Conservation (phyloP, 2,888 invertebrate genomes). For the Apodemia zela region DNA sequence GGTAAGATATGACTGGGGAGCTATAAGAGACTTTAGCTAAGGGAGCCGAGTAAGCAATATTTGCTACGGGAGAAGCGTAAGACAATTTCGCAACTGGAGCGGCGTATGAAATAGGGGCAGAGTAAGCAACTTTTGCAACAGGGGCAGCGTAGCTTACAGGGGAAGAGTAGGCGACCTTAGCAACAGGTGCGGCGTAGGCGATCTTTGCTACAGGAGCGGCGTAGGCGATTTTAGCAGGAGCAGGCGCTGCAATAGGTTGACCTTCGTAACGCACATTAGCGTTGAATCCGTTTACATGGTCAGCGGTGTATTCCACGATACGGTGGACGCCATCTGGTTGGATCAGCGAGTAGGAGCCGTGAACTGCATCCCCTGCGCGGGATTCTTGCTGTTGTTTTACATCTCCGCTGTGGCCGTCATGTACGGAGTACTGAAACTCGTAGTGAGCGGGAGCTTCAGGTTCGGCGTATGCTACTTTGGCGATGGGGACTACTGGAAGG, state of each 20-base stretch:
- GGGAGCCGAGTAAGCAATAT: conserved; percentile 43
- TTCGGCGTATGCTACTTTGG: conserved; percentile 56
- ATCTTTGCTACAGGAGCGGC: conserved; percentile 32
- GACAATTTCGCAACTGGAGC: conserved; percentile 31
- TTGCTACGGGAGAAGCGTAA: conserved; percentile 37
- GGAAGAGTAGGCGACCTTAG: conserved; percentile 37
- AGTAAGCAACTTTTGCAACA: conserved; percentile 40
- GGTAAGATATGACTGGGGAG: conserved; percentile 62
- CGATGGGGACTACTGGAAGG: conserved; percentile 40
- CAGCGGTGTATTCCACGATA: conserved; percentile 69
- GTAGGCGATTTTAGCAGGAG: conserved; percentile 32
- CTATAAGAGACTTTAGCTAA: conserved; percentile 53
- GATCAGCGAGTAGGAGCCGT: conserved; percentile 69
- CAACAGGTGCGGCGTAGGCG: conserved; percentile 33
- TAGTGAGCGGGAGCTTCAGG: conserved; percentile 61
- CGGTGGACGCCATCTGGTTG: conserved; percentile 70
- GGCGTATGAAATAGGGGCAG: conserved; percentile 37
- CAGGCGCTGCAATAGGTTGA: conserved; percentile 43
- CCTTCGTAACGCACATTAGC: conserved; percentile 69
- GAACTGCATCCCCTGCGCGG: conserved; percentile 64
- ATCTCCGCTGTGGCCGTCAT: conserved; percentile 67
- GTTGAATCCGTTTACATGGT: conserved; percentile 66
- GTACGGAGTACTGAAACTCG: conserved; percentile 67
- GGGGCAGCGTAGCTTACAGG: conserved; percentile 40
- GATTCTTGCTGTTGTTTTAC: conserved; percentile 69